Evolutionary conservation across 2,113 vertebrate species (phyloP).

Genomic region (Nanorana parkeri): DNA sequence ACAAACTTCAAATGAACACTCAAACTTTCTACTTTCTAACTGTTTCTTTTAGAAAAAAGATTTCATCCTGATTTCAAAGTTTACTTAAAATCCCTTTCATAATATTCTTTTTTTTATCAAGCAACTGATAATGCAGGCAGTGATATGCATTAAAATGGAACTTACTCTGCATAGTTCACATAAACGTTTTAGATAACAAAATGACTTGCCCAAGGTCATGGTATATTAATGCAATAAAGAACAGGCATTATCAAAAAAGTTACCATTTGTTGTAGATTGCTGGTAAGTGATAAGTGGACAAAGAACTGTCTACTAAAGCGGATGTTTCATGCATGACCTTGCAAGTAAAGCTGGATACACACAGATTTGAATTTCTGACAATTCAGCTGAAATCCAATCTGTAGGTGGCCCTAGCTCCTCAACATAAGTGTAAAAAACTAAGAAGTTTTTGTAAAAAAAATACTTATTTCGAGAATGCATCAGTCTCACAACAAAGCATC

Average conservation of each 20-base stretch:
- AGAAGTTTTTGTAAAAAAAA: too few relatives aligned
- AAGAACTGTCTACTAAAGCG: too few relatives aligned
- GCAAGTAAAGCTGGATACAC: too few relatives aligned
- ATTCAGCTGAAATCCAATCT: too few relatives aligned
- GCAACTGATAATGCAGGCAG: conserved; percentile 18
- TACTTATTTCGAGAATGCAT: too few relatives aligned
- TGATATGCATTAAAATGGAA: conserved; percentile 20
- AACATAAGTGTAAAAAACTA: too few relatives aligned
- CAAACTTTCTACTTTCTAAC: conserved; percentile 43
- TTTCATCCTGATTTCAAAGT: conserved; percentile 40
- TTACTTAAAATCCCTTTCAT: conserved; percentile 22
- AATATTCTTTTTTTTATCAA: conserved; percentile 32
- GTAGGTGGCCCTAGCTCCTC: too few relatives aligned
- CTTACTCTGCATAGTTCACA: conserved; percentile 13
- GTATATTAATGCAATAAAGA: neutral
- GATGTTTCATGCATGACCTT: too few relatives aligned
- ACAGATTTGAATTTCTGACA: too few relatives aligned
- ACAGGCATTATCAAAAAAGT: neutral
- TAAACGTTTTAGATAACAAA: conserved; percentile 32
- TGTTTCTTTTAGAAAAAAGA: conserved; percentile 34
- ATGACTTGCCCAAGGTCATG: conserved; percentile 25
- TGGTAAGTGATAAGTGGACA: too few relatives aligned
- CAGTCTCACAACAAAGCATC: too few relatives aligned
- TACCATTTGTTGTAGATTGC: too few relatives aligned
- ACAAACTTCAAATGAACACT: conserved; percentile 48